These are phyloP conservation scores for Latrodectus elegans DNA, from an alignment of 2,888 invertebrate genomes.

Conservation along the genomic window DNA sequence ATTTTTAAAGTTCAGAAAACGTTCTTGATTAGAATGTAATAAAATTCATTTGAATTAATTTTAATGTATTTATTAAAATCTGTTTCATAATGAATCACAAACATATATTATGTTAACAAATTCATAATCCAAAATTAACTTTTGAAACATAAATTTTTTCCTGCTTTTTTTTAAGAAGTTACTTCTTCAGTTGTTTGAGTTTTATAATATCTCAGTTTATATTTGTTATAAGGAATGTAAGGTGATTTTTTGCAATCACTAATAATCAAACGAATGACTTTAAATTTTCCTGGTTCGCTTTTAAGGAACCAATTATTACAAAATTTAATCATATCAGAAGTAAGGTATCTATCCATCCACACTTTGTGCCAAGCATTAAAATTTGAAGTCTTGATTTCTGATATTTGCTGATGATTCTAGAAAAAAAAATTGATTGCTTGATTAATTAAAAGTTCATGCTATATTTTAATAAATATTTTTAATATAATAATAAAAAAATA, in stretches of 20 bases:
- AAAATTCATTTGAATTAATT: no score
- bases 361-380: conserved; percentile 82
- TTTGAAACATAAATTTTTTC: no score
- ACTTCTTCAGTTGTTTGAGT: neutral
- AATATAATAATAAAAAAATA: no score
- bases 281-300: conserved; percentile 38
- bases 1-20: no score
- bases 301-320: conserved; percentile 83
- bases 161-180: neutral
- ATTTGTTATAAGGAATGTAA: conserved; percentile 65
- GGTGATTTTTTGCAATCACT: conserved; percentile 61
- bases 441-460: neutral
- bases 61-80: no score
- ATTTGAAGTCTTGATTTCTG: conserved; percentile 73
- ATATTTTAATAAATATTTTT: neutral
- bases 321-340: conserved; percentile 78
- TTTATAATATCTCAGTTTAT: conserved; percentile 57
- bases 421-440: conserved; percentile 71
- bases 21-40: no score
- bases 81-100: no score
- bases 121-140: no score
- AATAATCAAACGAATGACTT: conserved; percentile 25
- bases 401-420: conserved; percentile 84
- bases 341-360: conserved; percentile 83
- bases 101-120: no score